Percentiles rank a stretch among this genome's conserved stretches.
These are phyloP conservation scores for Eunapius fragilis DNA, from an alignment of 37 sponge, comb jelly and placozoan species.

Conservation along the genomic window DNA sequence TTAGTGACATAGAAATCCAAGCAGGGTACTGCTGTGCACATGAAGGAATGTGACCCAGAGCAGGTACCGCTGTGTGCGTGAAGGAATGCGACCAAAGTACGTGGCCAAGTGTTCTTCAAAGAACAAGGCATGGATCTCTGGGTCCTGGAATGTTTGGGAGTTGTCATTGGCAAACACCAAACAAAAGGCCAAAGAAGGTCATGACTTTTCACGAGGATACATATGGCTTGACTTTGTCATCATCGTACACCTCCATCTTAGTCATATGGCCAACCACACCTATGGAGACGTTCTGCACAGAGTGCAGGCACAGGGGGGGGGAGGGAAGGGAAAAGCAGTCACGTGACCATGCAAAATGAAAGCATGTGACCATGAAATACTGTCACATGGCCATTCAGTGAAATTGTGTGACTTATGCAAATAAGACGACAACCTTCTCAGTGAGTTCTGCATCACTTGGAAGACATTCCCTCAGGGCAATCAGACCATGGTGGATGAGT, in stretches of 20 bases:
- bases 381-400: too few species aligned
- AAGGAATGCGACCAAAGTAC: background rate
- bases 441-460: slow-evolving; percentile 90
- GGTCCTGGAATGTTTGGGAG: background rate
- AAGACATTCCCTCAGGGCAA: slow-evolving; percentile 92
- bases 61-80: too few species aligned
- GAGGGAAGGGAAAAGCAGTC: background rate
- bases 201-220: slow-evolving; percentile 57
- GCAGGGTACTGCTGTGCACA: too few species aligned
- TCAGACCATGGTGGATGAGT: slow-evolving; percentile 81
- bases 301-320: background rate
- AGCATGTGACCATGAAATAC: too few species aligned
- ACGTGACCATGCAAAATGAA: too few species aligned
- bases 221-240: slow-evolving; percentile 88
- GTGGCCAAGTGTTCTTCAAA: too few species aligned
- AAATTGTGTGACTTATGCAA: too few species aligned
- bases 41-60: too few species aligned
- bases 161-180: background rate
- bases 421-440: slow-evolving; percentile 69
- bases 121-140: too few species aligned
- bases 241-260: slow-evolving; percentile 71
- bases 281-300: slow-evolving; percentile 88
- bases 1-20: background rate
- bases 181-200: background rate
- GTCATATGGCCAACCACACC: slow-evolving; percentile 75